Conservation (phyloP, 2,113 vertebrate species). For the Azemiops feae region DNA sequence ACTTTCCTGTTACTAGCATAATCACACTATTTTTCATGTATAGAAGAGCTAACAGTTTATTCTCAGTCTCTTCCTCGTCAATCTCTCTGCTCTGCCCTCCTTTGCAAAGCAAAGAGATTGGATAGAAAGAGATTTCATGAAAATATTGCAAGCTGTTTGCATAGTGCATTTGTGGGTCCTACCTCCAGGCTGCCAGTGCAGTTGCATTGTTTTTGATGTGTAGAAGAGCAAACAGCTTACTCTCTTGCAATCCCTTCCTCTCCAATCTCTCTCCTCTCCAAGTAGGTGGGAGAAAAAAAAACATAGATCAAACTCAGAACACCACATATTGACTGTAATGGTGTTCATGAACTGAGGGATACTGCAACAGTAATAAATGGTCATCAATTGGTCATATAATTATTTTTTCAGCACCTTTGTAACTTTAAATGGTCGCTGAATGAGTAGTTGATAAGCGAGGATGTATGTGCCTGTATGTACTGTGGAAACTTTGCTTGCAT, state of each 20-base stretch:
- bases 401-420: background rate
- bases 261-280: background rate
- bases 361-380: background rate
- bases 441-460: background rate
- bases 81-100: background rate
- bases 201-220: background rate
- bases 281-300: background rate
- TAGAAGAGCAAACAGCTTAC: background rate
- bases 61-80: background rate
- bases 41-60: background rate
- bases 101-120: background rate
- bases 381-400: background rate
- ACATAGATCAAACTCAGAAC: background rate
- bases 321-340: background rate
- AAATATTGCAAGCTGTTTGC: background rate
- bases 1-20: background rate
- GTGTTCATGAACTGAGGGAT: background rate
- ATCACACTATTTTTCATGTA: background rate
- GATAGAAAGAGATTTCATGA: background rate
- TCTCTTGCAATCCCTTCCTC: background rate
- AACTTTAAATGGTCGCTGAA: background rate
- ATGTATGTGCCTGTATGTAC: background rate
- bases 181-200: background rate
- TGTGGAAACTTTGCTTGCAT: background rate
- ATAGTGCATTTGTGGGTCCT: background rate